phyloP scores from a whole-genome alignment of 1,140 invertebrate species.

The Halyomorpha halys region DNA sequence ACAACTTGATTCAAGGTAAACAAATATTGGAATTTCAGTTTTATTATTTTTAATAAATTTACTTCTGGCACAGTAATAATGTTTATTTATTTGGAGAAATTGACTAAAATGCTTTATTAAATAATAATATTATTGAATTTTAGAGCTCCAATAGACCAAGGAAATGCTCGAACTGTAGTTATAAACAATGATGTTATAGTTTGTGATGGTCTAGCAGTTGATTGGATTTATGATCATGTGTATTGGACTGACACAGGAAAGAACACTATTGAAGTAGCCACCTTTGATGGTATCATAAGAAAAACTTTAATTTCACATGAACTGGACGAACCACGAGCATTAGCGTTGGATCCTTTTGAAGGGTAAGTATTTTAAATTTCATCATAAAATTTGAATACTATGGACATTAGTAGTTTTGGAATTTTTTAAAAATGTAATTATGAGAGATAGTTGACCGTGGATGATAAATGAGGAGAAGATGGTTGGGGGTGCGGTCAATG shows the following conservation, averaged over 20 bases:
- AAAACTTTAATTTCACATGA: conserved; percentile 70
- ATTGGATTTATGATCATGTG: conserved; percentile 93
- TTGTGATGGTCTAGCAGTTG: conserved; percentile 87
- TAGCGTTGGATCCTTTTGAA: conserved; percentile 89
- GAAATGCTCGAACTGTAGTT: conserved; percentile 65
- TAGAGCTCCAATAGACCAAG: conserved; percentile 78
- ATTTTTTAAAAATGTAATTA: too few relatives aligned
- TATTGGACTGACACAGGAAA: conserved; percentile 92
- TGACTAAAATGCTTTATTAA: neutral
- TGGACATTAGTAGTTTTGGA: too few relatives aligned
- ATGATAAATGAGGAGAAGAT: too few relatives aligned
- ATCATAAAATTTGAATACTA: conserved; percentile 14
- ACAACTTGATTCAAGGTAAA: too few relatives aligned
- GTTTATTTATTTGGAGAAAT: too few relatives aligned
- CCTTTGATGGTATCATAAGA: conserved; percentile 74
- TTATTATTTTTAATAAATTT: too few relatives aligned
- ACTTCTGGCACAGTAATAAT: too few relatives aligned
- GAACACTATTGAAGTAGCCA: conserved; percentile 77
- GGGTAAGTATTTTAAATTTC: conserved; percentile 41
- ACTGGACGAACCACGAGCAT: conserved; percentile 85
- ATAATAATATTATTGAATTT: conserved; percentile 9
- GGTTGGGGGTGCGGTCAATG: too few relatives aligned
- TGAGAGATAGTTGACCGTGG: too few relatives aligned
- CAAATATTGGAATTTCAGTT: too few relatives aligned
- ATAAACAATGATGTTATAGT: conserved; percentile 41